Base-by-base conservation (phyloP, 2,797 vertebrate species). In the Chloroceryle amazona region DNA sequence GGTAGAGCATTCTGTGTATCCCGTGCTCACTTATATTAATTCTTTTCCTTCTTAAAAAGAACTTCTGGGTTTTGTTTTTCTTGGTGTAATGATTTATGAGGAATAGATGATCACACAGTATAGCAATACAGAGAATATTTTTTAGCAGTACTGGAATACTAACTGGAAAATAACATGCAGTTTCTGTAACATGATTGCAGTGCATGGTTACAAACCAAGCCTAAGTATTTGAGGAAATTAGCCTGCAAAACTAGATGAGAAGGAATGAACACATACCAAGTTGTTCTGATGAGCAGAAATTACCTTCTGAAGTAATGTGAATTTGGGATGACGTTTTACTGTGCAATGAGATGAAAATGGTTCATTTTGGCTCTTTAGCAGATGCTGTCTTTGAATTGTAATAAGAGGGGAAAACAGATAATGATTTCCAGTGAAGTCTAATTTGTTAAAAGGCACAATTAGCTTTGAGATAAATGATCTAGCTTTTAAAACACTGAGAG, bases 371-470 rank as follows among this genome's bases (percentile, higher is more conserved):
- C 60, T 93, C 84, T 94, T 84, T 80, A 96, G 90, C 86, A 94
- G 92, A 96, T 96, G 90, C 93, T 91, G 81, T 84, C 73, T 96
- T 96, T 93, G 93, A 92, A 88, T 96, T 81, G 70, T 93, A 84
- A 89, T 84, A 91, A 90, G 72, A 92, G 41, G 47, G 47, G 39
- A 51, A 95, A 86, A 87, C 49, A 89, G 96, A 91, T 95, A 96
- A 94, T 93, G 90, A 97, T 93, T 96, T 95, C 89, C 82, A 86
- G 87, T 94, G 91, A 94, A 95, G 93, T 73, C 83, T 95, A 71
- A 93, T 95, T 95, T 93, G 78, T 92, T 96, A 93, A 89, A 94
- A 95, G 82, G 68, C 80, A 80, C 86, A 97, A 76, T 94, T 93
- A 95, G 85, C 90, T 88, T 62, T 89, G 86, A 91, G 94, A 92